A percentile compares a stretch with the other conserved stretches of the same genome.
Evolutionary conservation across 2,888 invertebrate genomes (phyloP).

Genomic region (Cosmia pyralina): DNA sequence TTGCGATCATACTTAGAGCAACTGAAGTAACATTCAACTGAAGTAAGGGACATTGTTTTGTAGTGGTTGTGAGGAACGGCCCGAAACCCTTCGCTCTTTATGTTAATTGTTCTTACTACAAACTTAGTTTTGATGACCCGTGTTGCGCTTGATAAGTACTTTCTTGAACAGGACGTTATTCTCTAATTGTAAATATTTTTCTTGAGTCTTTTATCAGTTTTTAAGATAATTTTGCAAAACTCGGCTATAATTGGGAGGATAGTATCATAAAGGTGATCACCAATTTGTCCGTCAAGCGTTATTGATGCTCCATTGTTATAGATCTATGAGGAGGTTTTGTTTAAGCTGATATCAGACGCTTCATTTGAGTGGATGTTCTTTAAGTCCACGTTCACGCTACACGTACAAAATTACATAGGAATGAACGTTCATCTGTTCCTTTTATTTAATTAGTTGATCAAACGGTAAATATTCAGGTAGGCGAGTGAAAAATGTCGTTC

Average conservation of each 20-base stretch:
- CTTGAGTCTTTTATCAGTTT: background rate
- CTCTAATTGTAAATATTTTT: slow-evolving; percentile 15
- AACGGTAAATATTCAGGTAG: background rate
- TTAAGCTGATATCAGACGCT: no score
- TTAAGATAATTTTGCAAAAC: background rate
- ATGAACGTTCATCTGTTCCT: background rate
- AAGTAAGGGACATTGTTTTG: slow-evolving; percentile 53
- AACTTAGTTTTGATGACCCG: slow-evolving; percentile 42
- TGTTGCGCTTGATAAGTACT: slow-evolving; percentile 4
- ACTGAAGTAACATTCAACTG: slow-evolving; percentile 28
- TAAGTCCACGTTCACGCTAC: background rate
- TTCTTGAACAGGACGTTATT: slow-evolving; percentile 2
- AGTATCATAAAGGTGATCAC: background rate
- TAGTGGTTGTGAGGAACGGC: slow-evolving; percentile 43
- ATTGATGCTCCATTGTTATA: background rate
- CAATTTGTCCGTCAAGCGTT: background rate
- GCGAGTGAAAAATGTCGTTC: background rate
- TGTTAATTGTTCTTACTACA: slow-evolving; percentile 44
- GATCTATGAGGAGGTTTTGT: background rate
- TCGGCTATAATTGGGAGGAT: background rate
- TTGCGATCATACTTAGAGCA: slow-evolving; percentile 29
- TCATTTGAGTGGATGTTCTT: background rate
- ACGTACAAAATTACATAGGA: background rate
- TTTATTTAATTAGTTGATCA: background rate
- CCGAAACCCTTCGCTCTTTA: slow-evolving; percentile 44